Conservation (phyloP, 2,797 vertebrate genomes). For the Mionectes olivaceus region DNA sequence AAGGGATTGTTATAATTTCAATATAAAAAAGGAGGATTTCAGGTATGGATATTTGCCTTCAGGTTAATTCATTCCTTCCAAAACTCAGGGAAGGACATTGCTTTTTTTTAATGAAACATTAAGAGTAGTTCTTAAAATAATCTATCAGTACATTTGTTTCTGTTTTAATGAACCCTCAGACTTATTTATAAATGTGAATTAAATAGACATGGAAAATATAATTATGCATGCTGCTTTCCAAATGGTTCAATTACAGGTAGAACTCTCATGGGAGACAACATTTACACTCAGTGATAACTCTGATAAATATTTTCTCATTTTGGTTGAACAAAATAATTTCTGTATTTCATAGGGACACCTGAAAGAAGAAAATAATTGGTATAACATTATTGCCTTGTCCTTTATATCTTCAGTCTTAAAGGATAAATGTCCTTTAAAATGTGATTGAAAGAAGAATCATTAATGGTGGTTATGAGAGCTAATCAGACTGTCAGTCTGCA, state of each 20-base stretch:
- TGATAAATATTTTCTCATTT: constrained; percentile 56
- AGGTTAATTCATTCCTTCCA: background rate
- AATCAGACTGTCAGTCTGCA: constrained; percentile 60
- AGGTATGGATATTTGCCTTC: background rate
- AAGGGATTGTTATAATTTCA: background rate
- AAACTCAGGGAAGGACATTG: background rate
- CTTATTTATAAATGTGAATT: constrained; percentile 31
- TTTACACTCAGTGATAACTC: constrained; percentile 19
- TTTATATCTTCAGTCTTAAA: background rate
- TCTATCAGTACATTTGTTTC: background rate
- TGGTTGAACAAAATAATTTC: constrained; percentile 15
- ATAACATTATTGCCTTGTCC: background rate
- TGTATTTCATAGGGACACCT: background rate
- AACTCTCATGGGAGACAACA: constrained; percentile 2
- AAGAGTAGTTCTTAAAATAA: background rate
- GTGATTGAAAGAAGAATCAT: constrained; percentile 41
- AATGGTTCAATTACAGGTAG: constrained; percentile 21
- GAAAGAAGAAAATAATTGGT: constrained; percentile 20
- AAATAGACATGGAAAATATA: constrained; percentile 39
- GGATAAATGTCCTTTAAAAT: constrained; percentile 17
- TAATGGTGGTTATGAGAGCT: constrained; percentile 48
- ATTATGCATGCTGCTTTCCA: constrained; percentile 35
- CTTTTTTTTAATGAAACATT: background rate
- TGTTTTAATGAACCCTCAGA: background rate
- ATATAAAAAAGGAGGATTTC: background rate